Evolutionary conservation across 2,888 invertebrate species (phyloP), one percentile per base, ranked within the genome.

Genomic region (Macrophya alboannulata): DNA sequence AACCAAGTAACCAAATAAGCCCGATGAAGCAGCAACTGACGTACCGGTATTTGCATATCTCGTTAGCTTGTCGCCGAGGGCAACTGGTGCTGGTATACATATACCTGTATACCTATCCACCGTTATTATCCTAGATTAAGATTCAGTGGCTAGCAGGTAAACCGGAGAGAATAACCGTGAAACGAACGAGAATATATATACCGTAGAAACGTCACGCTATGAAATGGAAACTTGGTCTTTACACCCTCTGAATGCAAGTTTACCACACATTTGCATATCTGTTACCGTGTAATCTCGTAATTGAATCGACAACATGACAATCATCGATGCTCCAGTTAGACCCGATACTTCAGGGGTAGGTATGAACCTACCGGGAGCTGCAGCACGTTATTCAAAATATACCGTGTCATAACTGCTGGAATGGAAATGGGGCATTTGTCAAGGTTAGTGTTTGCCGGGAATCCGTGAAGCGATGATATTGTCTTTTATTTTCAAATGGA

Each of bases 371-470:
- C 91, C 94, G 95, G 86, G 90, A 91, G n/a, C 76, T 95, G 95
- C 89, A 95, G 95, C 89, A 95, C 95, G 90, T 91, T 95, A 25
- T 93, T 94, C 10, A 95, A 95, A 91, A 92, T 95, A 88, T 94
- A 95, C 87, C 91, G 95, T 1, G 95, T 1, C 95, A 31, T 31
- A 31, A 95, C 90, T 95, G 95, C 90, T 95, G 94, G 92, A 95
- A 94, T 88, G 95, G 95, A 10, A 95, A 95, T 89, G 95, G 95
- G 90, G 94, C 95, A 5, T 94, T 94, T 0, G 91, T 94, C 3
- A 94, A 95, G 94, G 95, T 95, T 90, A 86, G 81, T 86, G 21
- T 48, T 65, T 31, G 12, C 4, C 68, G 55, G 15, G 5, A 55
- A 55, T 76, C 9, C 55, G 62, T 10, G 40, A 87, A 21, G 59